These are phyloP conservation scores for Epistrophella euchroma DNA, from an alignment of 2,888 invertebrate species.

Conservation along the genomic window DNA sequence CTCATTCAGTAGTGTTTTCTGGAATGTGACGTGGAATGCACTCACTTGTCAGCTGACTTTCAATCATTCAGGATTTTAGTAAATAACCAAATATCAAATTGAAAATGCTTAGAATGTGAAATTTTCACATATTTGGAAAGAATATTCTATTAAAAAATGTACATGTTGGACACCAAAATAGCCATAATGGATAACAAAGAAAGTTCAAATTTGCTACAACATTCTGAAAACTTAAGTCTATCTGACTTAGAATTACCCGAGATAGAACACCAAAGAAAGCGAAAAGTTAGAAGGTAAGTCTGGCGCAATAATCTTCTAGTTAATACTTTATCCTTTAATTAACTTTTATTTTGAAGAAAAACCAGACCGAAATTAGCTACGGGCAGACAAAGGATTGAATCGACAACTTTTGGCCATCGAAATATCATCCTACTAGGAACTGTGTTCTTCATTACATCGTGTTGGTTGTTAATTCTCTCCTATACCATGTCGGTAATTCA, in stretches of 20 bases:
- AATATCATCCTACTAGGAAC: slow-evolving; percentile 59
- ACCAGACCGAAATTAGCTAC: slow-evolving; percentile 61
- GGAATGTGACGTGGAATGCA: not conserved
- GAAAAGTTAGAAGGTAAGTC: slow-evolving; percentile 71
- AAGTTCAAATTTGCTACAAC: slow-evolving; percentile 68
- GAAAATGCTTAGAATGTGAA: slow-evolving; percentile 27
- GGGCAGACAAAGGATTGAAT: slow-evolving; percentile 57
- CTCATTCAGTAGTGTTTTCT: not conserved
- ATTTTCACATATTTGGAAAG: not conserved
- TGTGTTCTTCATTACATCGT: slow-evolving; percentile 63
- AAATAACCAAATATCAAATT: slow-evolving; percentile 26
- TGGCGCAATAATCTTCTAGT: slow-evolving; percentile 13
- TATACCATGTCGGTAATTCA: slow-evolving; percentile 71
- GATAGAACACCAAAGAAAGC: slow-evolving; percentile 72
- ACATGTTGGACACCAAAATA: slow-evolving; percentile 56
- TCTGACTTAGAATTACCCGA: slow-evolving; percentile 71
- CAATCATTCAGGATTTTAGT: not conserved
- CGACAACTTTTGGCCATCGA: slow-evolving; percentile 51
- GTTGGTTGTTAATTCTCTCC: slow-evolving; percentile 68
- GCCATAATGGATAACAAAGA: slow-evolving; percentile 69
- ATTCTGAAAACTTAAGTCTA: slow-evolving; percentile 71
- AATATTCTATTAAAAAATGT: slow-evolving; percentile 11
- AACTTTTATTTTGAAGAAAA: slow-evolving; percentile 52
- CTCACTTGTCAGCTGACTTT: slow-evolving; percentile 30
- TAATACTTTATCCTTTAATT: not conserved